Percentiles rank a stretch among this genome's conserved stretches.
These are phyloP conservation scores for Caenorhabditis angaria DNA, from an alignment of 2,888 invertebrate species.

Conservation along the genomic window DNA sequence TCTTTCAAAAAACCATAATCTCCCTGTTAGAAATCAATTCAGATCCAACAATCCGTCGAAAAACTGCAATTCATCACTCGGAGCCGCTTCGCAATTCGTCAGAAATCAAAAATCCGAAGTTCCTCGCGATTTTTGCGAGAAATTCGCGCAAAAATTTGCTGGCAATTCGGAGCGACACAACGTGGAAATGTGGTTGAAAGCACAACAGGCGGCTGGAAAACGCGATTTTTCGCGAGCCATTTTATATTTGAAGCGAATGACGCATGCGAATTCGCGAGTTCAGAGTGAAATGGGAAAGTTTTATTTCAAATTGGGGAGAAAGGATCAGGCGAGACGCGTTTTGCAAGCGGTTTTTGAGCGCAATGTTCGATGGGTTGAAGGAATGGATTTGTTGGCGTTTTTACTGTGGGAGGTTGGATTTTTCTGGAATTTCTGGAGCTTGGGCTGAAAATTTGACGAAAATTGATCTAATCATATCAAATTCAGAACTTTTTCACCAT, in stretches of 20 bases:
- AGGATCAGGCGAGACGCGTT: conserved; percentile 19
- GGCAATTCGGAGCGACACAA: background rate
- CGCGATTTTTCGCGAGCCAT: conserved; percentile 12
- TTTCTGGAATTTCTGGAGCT: too few species aligned
- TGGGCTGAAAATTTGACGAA: too few species aligned
- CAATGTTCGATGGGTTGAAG: conserved; percentile 23
- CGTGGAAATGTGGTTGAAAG: conserved; percentile 1
- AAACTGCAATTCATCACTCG: background rate
- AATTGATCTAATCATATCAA: too few species aligned
- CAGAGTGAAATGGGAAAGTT: conserved; percentile 21
- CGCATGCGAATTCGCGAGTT: conserved; percentile 19
- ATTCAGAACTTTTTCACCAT: too few species aligned
- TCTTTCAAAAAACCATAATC: background rate
- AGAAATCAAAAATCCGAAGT: background rate
- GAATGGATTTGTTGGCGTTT: conserved; percentile 36
- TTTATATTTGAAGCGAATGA: conserved; percentile 19
- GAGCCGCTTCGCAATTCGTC: background rate
- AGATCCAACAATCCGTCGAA: background rate
- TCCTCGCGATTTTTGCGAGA: background rate
- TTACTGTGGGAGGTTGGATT: conserved; percentile 13
- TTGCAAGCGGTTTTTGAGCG: conserved; percentile 12
- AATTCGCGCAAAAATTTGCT: background rate
- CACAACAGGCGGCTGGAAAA: conserved; percentile 1
- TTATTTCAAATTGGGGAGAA: conserved; percentile 14
- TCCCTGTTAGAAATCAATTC: background rate